Evolutionary conservation across 1,140 invertebrate species (phyloP).

Genomic region (Musca vetustissima): DNA sequence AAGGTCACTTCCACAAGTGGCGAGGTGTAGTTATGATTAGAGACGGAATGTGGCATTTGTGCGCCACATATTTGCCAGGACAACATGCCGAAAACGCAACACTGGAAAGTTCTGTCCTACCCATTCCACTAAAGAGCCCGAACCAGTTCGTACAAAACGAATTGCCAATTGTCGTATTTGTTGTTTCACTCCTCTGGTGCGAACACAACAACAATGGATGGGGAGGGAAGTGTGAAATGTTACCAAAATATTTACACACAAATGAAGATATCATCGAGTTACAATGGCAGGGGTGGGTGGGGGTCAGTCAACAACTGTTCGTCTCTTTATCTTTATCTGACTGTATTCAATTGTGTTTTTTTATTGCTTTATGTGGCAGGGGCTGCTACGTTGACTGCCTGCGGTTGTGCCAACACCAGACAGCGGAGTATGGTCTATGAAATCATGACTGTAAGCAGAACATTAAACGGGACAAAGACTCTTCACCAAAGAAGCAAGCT

Average conservation of each 20-base stretch:
- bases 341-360: too few relatives aligned
- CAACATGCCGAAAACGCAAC: neutral
- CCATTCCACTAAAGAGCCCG: neutral
- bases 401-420: too few relatives aligned
- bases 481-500: too few relatives aligned
- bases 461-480: too few relatives aligned
- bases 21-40: too few relatives aligned
- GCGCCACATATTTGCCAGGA: neutral
- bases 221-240: constrained; percentile 18
- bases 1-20: too few relatives aligned
- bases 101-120: neutral
- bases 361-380: too few relatives aligned
- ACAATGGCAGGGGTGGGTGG: neutral
- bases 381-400: too few relatives aligned
- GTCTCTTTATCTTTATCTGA: too few relatives aligned
- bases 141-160: constrained; percentile 12
- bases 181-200: constrained; percentile 5
- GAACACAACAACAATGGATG: neutral
- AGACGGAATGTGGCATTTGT: too few relatives aligned
- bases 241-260: constrained; percentile 28
- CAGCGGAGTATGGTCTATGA: too few relatives aligned
- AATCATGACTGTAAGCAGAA: too few relatives aligned
- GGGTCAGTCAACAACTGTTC: neutral
- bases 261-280: constrained; percentile 25
- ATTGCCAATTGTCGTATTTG: constrained; percentile 9